Base-by-base conservation (phyloP, 2,888 invertebrate species). In the Microdon myrmicae region DNA sequence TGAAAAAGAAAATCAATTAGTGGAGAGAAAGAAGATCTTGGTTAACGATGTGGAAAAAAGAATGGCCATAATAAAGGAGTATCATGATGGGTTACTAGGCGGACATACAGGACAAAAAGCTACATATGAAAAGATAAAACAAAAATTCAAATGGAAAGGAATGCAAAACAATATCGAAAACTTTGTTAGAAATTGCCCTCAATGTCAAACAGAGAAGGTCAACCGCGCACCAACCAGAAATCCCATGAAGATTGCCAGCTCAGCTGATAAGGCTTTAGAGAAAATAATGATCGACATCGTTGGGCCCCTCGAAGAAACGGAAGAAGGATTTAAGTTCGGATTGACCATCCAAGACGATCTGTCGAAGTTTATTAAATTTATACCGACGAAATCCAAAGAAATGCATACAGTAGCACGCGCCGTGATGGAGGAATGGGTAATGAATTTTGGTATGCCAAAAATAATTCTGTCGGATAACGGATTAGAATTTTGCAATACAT, bases 101-200 rank as follows among this genome's bases (percentile, higher is more conserved):
- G 44, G 47, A 2, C 56, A 56, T 48, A 29, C 43, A 16, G 43
- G 56, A 2, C 41, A 48, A 19, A 55, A 41, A 12, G 55, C 55
- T 8, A 41, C 45, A 16, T 55, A 47, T 47, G 38, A 31, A 7
- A 47, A 47, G 23, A 10, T 47, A 7, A 31, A 26, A 22, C 3
- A 17, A n/a, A 26, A 26, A 13, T 48, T 38, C 31, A 4, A 17
- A 2, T 38, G 47, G 19, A 55, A 45, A 31, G 25, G 38, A 1
- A 47, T 32, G 13, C 31, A 47, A 38, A 31, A 31, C 16, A 17
- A 45, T 17, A 14, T 54, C 9, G 38, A 53, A 32, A 17, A 39
- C 16, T 37, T 14, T 12, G 22, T 45, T 10, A 37, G 38, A 32
- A 29, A 55, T 22, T 47, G 41, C 17, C 13, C 25, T 7, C 31